Base-by-base conservation (phyloP, 2,797 vertebrate species). In the Ctenochaetus hawaiiensis region DNA sequence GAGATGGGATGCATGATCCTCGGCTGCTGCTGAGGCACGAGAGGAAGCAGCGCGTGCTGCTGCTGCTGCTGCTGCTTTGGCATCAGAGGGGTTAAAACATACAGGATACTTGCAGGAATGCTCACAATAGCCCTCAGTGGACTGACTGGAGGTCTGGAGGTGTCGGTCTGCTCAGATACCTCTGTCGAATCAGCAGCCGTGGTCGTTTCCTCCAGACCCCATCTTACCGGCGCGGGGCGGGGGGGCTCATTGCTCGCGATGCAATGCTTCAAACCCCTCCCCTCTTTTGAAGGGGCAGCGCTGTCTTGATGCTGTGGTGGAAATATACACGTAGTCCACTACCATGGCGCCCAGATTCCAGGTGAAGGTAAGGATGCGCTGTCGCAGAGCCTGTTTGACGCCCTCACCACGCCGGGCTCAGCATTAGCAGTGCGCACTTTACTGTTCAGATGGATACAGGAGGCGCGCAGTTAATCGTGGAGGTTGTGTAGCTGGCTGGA, bases 331-430 rank as follows among this genome's bases (percentile, higher is more conserved):
- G 66, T 87, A 88, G 74, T 59, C 83, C 37, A 34, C 90, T 89
- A 87, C 93, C 93, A 96, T 96, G 95, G 94, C 95, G 94, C 93
- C 94, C 62, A 92, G 87, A 79, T 89, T 91, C 88, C 95, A 95
- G 94, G 93, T 95, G 93, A 96, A 96, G 95, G 95, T 95, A 95
- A 95, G 94, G 86, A 89, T 91, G 89, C 82, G 82, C 75, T 72
- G 82, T 75, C 75, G 79, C 78, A 77, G 14, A 75, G 69, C 70
- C 37, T 64, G 70, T 78, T 82, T 81, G 26, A 60, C 59, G 70
- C 79, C 68, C 61, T 58, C 71, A n/a, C 48, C 69, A 1, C 70
- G 62, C 81, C 20, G 64, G 57, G 13, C 26, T 60, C 51, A 41
- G 48, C 68, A 1, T 48, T 43, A 48, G 75, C 63, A 49, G 70